Conservation (phyloP, 2,888 invertebrate species). For the Nasonovia ribisnigri region DNA sequence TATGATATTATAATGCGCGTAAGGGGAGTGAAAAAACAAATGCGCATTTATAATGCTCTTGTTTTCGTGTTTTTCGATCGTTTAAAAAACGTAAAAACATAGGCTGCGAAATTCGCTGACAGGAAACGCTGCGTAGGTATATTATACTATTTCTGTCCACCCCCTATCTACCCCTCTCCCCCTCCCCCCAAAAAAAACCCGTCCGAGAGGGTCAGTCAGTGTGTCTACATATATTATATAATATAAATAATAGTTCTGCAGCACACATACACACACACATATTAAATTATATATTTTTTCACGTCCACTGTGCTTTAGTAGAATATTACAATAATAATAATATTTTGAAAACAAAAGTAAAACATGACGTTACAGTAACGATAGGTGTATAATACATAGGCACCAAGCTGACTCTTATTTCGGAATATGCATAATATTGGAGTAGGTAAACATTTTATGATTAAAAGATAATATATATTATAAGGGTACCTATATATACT, state of each 20-base stretch:
- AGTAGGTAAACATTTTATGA: no score
- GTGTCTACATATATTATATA: background rate
- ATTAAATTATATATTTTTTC: constrained; percentile 2
- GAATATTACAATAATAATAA: background rate
- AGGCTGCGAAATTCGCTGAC: constrained; percentile 30
- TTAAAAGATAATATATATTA: no score
- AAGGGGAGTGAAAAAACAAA: constrained; percentile 36
- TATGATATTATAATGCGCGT: background rate
- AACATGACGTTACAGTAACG: background rate
- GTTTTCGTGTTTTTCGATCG: constrained; percentile 48
- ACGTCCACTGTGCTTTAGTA: background rate
- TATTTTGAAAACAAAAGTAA: background rate
- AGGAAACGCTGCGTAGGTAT: constrained; percentile 16
- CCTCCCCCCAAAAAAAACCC: background rate
- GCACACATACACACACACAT: background rate
- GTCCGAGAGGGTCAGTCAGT: background rate
- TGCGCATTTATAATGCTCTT: constrained; percentile 41
- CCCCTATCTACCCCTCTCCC: background rate
- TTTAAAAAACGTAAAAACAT: constrained; percentile 43
- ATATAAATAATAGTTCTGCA: background rate
- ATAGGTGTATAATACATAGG: background rate
- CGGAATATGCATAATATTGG: no score
- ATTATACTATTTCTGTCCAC: background rate
- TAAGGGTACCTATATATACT: no score
- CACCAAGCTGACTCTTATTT: background rate